Evolutionary conservation across 2,888 invertebrate genomes (phyloP).

Genomic region (Lasiommata megera): DNA sequence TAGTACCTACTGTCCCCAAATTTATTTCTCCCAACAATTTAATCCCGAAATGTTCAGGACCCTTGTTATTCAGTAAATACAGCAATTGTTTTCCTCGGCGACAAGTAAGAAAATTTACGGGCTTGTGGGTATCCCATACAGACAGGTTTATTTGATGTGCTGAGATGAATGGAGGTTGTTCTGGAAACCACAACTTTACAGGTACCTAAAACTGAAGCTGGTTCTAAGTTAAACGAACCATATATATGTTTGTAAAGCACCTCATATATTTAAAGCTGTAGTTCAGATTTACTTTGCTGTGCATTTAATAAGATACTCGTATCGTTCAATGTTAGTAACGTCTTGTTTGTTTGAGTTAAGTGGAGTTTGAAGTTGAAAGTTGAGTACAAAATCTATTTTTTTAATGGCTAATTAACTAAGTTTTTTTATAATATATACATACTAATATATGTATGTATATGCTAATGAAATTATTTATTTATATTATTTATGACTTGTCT

Average conservation of each 20-base stretch:
- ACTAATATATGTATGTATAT: no score
- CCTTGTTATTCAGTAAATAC: conserved; percentile 22
- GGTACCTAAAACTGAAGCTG: no score
- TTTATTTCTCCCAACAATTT: conserved; percentile 14
- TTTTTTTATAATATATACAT: no score
- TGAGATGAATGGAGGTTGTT: conserved; percentile 14
- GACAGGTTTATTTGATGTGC: conserved; percentile 23
- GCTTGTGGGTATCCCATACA: conserved; percentile 15
- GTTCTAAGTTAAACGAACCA: background rate
- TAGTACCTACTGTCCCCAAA: background rate
- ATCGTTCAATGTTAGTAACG: background rate
- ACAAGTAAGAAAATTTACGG: conserved; percentile 29
- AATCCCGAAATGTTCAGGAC: conserved; percentile 1
- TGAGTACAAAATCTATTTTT: no score
- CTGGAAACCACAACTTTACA: background rate
- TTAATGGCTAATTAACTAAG: no score
- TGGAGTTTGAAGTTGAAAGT: no score
- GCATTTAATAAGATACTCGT: no score
- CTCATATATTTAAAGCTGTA: no score
- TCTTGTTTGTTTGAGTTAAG: no score
- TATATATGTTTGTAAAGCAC: background rate
- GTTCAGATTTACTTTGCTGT: no score
- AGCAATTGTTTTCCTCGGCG: conserved; percentile 20
- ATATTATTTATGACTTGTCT: no score
- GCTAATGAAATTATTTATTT: no score